Evolutionary conservation across 1,140 invertebrate genomes (phyloP).

Genomic region (Euborellia annulipes): DNA sequence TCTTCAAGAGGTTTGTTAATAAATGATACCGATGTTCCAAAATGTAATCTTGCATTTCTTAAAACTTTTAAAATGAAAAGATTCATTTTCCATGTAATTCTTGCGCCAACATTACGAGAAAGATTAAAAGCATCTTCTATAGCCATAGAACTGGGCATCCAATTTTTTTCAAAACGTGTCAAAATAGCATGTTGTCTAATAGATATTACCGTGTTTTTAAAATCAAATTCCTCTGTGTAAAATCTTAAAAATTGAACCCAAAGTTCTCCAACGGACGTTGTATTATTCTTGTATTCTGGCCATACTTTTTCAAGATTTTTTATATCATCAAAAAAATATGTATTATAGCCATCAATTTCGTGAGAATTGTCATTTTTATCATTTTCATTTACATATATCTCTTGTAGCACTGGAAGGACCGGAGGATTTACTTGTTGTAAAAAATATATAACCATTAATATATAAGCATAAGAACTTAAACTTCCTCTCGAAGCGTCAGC

Average conservation of each 20-base stretch:
- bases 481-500: conserved; percentile 44
- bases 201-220: conserved; percentile 34
- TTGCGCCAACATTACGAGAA: conserved; percentile 39
- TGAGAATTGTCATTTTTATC: background rate
- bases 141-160: conserved; percentile 36
- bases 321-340: conserved; percentile 11
- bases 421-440: conserved; percentile 39
- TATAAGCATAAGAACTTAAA: conserved; percentile 45
- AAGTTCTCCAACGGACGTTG: conserved; percentile 23
- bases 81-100: conserved; percentile 37
- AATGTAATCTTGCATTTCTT: conserved; percentile 26
- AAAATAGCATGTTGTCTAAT: conserved; percentile 33
- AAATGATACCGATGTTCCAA: background rate
- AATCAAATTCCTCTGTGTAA: conserved; percentile 40
- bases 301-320: conserved; percentile 17
- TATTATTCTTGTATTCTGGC: conserved; percentile 24
- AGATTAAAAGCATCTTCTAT: conserved; percentile 50
- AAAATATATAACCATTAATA: conserved; percentile 42
- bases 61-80: too few relatives aligned
- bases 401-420: conserved; percentile 44
- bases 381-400: conserved; percentile 23
- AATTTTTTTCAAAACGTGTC: conserved; percentile 37
- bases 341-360: conserved; percentile 9
- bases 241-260: conserved; percentile 31
- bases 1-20: conserved; percentile 12